A percentile compares a stretch with the other conserved stretches of the same genome.
Conservation (phyloP, 2,113 vertebrate genomes). For the Scartelaos histophorus region DNA sequence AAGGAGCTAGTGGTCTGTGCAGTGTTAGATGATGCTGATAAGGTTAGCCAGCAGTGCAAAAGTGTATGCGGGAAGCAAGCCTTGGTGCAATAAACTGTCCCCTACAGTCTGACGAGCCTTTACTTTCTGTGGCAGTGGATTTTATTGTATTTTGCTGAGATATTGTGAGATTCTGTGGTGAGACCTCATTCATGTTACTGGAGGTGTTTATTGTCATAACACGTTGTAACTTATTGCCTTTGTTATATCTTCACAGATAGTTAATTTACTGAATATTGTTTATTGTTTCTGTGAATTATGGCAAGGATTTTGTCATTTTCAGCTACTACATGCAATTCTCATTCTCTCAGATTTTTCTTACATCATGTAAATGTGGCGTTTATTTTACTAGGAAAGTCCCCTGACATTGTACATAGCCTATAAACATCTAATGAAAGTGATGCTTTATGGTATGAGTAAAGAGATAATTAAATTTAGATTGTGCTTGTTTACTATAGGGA, state of each 20-base stretch:
- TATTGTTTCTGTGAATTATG: background rate
- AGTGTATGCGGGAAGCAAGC: slow-evolving; percentile 18
- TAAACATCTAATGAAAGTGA: background rate
- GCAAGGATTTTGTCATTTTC: background rate
- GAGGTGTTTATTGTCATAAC: background rate
- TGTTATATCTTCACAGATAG: background rate
- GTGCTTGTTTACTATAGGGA: background rate
- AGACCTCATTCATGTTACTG: background rate
- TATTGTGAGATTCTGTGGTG: background rate
- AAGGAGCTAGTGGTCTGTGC: slow-evolving; percentile 36
- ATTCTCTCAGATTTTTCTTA: no score
- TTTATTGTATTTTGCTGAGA: background rate
- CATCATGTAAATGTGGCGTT: background rate
- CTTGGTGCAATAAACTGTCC: background rate
- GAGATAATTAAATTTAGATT: background rate
- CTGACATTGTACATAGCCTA: background rate
- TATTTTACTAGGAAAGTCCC: background rate
- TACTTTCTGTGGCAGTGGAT: background rate
- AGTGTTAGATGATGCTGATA: slow-evolving; percentile 62
- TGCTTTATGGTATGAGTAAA: background rate
- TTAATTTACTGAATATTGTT: background rate
- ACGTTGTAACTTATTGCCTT: background rate
- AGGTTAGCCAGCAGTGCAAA: slow-evolving; percentile 35
- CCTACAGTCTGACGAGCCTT: background rate
- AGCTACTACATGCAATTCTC: no score